Percentiles rank a stretch among this genome's conserved stretches.
phyloP scores from a whole-genome alignment of 2,113 vertebrate species.

The Platysteira castanea region DNA sequence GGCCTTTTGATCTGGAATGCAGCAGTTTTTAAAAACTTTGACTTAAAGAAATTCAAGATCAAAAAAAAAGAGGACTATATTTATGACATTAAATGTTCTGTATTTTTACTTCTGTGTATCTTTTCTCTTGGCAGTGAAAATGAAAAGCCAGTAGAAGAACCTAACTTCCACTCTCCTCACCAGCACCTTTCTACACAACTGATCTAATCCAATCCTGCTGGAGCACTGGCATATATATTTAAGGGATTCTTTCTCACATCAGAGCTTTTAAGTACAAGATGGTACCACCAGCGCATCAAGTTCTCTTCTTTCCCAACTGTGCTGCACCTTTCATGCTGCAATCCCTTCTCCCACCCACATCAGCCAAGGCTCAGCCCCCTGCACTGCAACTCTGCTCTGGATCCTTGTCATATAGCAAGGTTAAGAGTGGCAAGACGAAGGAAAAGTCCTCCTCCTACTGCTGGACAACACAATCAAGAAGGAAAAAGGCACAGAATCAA shows the following conservation, averaged over 20 bases:
- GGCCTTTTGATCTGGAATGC: background rate
- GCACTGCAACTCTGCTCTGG: background rate
- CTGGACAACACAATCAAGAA: background rate
- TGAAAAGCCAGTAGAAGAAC: background rate
- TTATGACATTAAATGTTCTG: background rate
- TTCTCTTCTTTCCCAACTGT: background rate
- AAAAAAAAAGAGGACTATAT: background rate
- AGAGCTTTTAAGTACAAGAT: background rate
- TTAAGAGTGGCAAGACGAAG: accelerated
- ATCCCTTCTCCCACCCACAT: background rate
- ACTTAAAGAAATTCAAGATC: background rate
- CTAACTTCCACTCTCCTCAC: background rate
- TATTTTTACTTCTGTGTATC: background rate
- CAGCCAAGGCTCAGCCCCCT: background rate
- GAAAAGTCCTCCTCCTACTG: background rate
- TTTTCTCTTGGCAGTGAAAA: background rate
- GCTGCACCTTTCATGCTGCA: background rate
- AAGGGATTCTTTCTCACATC: background rate
- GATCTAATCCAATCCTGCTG: background rate
- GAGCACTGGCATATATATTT: background rate
- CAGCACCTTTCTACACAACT: background rate
- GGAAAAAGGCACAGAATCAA: background rate
- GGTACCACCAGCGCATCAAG: accelerated
- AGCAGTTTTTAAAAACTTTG: background rate
- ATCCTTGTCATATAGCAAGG: background rate